phyloP scores from a whole-genome alignment of 2,888 invertebrate species.

The Metacarcinus magister region DNA sequence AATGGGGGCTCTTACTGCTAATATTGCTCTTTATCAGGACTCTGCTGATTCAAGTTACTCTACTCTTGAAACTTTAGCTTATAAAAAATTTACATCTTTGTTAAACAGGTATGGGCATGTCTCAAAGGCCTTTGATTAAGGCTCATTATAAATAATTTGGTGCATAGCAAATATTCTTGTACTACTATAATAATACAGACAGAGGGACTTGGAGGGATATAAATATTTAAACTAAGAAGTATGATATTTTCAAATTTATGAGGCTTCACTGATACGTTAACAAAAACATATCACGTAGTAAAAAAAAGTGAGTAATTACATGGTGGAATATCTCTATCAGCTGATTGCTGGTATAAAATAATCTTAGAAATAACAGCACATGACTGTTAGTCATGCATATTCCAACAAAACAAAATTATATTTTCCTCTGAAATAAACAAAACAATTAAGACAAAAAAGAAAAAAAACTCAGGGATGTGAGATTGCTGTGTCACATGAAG shows the following conservation, averaged over 20 bases:
- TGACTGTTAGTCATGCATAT: slow-evolving; percentile 4
- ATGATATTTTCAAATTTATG: slow-evolving; percentile 29
- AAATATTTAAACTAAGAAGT: slow-evolving; percentile 9
- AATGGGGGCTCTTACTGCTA: not conserved
- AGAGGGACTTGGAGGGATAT: not conserved
- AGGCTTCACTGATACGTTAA: not conserved
- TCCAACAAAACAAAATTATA: not conserved
- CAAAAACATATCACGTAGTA: not conserved
- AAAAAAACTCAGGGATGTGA: not conserved
- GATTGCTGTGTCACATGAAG: not conserved
- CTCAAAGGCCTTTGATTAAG: not conserved
- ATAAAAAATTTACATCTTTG: not conserved
- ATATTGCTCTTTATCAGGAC: not conserved
- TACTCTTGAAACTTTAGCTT: not conserved
- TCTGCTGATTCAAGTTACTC: not conserved
- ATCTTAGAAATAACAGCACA: not conserved
- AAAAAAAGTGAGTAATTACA: not conserved
- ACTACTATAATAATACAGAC: slow-evolving; percentile 14
- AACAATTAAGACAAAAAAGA: not conserved
- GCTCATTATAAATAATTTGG: not conserved
- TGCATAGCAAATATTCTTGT: not conserved
- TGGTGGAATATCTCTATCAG: not conserved
- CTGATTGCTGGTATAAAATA: not conserved
- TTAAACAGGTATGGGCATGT: not conserved
- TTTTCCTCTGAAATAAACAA: slow-evolving; percentile 29